Base-by-base conservation (phyloP, 2,113 vertebrate species). In the Ammospiza nelsoni region DNA sequence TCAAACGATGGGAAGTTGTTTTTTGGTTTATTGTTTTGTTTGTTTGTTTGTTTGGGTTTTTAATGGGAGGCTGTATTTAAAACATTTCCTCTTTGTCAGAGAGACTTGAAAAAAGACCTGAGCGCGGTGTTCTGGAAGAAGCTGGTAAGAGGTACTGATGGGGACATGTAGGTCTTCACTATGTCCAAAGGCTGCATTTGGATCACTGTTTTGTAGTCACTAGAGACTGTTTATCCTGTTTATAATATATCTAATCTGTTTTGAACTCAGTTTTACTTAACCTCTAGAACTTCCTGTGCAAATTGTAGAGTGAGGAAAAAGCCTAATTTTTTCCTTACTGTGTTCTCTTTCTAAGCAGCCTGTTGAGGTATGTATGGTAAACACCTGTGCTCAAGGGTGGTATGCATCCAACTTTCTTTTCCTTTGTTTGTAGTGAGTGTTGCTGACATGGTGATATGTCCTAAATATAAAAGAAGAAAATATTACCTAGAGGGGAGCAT, bases 381-480 rank as follows among this genome's bases (percentile, higher is more conserved):
- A 37, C 94, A 92, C 73, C 55, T 91, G 80, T 87, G 89, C 54
- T 90, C 33, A 61, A 59, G 77, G 19, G 52, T 93, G 68, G 76
- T 52, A 92, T 82, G 31, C 87, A 71, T 91, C 68, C 92, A 86
- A 59, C 61, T 92, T 83, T 85, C 72, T 57, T 24, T 90, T 90
- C 58, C 84, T 94, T 89, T 90, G 54, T 90, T 76, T 81, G n/a
- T 79, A 72, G n/a, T 49, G 49, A 72, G 58, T 41, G 76, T 78
- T 89, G 76, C 65, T 88, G 89, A 93, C 76, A 57, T 52, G 33
- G 27, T 86, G 69, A 57, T 68, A 83, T 68, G 35, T 86, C 41
- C 73, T 89, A 84, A 90, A 88, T 63, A 80, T 39, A 76, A 92
- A 86, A 89, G 88, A 92, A 67, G 25, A 52, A 90, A 92, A 29